Base-by-base conservation (phyloP, 2,888 invertebrate species). In the Dinocampus coccinellae region DNA sequence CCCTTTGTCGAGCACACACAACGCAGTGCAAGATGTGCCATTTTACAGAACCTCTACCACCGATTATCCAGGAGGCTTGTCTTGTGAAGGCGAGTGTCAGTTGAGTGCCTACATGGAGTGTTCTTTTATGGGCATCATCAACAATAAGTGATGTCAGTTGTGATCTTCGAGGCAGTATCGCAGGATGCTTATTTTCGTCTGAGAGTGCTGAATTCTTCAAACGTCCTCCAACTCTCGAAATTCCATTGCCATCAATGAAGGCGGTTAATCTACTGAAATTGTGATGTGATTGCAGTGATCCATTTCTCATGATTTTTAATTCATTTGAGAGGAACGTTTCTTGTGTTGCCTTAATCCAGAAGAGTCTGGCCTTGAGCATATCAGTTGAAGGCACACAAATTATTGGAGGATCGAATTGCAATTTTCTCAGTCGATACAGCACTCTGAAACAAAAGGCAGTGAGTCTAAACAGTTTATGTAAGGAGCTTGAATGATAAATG, bases 21-120 rank as follows among this genome's bases (percentile, higher is more conserved):
- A 78, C 53, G 53, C 79, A 79, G 0, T 60, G 52, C 1, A 69
- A 55, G 9, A 77, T 70, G n/a, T 66, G 69, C 0, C 71, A 22
- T 16, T 68, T 55, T 0, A 76, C 70, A 0, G 68, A 67, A 3
- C 62, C 69, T 61, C 75, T 13, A 1, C 72, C 76, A 4, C 75
- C 73, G 1, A 77, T 0, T 1, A 79, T 73, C 78, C 79, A 79
- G 52, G 67, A 77, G 9, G 11, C 13, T 34, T 72, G 69, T 2
- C 74, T 65, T 2, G 67, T 36, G 3, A 57, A 7, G 0, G 57
- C 29, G 11, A 78, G 29, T 0, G 75, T 78, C 0, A 68, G n/a
- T 29, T 77, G 77, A 0, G 72, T 74, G 4, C 76, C 76, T 9
- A 76, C 75, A n/a, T 76, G 75, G 1, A 79, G 34, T 0, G 75